These are phyloP conservation scores for Chrysodeixis includens DNA, from an alignment of 2,888 invertebrate species.

Conservation along the genomic window DNA sequence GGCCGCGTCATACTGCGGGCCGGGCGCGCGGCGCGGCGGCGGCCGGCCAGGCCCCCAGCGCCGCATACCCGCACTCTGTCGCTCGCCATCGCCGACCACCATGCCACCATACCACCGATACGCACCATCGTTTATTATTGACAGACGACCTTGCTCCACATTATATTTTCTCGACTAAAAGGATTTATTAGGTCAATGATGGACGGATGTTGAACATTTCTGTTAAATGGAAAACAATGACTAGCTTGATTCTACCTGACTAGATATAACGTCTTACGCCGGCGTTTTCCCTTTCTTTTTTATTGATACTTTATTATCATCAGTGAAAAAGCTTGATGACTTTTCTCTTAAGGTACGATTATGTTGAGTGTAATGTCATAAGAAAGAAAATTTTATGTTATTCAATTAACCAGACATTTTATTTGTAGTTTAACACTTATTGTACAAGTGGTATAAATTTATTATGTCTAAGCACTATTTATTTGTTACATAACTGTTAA, in stretches of 20 bases:
- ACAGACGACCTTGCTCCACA: slow-evolving; percentile 84
- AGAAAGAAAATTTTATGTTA: too few species aligned
- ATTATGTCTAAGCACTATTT: too few species aligned
- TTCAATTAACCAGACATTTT: too few species aligned
- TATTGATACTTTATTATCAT: slow-evolving; percentile 45
- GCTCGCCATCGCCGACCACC: slow-evolving; percentile 63
- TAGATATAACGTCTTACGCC: slow-evolving; percentile 22
- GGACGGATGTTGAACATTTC: slow-evolving; percentile 62
- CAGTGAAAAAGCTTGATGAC: slow-evolving; percentile 18
- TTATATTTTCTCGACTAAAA: slow-evolving; percentile 73
- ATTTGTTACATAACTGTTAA: too few species aligned
- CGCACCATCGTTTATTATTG: slow-evolving; percentile 84
- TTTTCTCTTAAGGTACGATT: too few species aligned
- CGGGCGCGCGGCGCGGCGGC: slow-evolving; percentile 60
- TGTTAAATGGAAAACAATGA: slow-evolving; percentile 62
- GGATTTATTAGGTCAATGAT: slow-evolving; percentile 76
- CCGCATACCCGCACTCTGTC: slow-evolving; percentile 66
- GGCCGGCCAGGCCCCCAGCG: slow-evolving; percentile 58
- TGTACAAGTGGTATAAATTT: too few species aligned
- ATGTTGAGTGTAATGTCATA: too few species aligned
- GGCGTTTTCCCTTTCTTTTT: slow-evolving; percentile 14
- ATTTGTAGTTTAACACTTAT: too few species aligned
- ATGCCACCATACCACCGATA: slow-evolving; percentile 61
- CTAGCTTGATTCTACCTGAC: slow-evolving; percentile 54
- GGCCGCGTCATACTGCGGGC: slow-evolving; percentile 86